phyloP scores from a whole-genome alignment of 2,888 invertebrate species.

The Leptarthrus brevirostris region DNA sequence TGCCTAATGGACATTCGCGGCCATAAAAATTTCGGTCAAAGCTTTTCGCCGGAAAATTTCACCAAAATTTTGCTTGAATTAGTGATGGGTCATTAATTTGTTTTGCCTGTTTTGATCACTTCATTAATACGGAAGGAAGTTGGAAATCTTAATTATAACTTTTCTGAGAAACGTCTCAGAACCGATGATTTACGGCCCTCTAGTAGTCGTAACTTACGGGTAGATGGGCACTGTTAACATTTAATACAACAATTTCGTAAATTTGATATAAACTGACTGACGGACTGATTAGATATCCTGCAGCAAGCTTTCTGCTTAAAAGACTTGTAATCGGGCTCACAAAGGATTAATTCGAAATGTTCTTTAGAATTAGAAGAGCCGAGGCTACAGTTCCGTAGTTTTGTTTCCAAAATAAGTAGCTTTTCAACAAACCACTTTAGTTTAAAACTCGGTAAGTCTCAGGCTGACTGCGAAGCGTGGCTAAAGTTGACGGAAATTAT shows the following conservation, averaged over 20 bases:
- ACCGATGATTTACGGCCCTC: background rate
- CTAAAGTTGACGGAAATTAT: too few species aligned
- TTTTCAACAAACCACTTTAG: slow-evolving; percentile 32
- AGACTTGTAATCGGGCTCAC: background rate
- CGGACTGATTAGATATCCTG: slow-evolving; percentile 1
- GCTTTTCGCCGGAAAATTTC: background rate
- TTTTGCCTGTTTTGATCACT: slow-evolving; percentile 33
- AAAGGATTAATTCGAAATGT: slow-evolving; percentile 1
- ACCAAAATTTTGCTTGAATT: background rate
- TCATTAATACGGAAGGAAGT: slow-evolving; percentile 17
- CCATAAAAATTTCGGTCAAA: slow-evolving; percentile 17
- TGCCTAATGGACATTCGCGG: background rate
- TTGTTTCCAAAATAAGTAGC: slow-evolving; percentile 18
- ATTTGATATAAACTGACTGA: too few species aligned
- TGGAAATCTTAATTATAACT: background rate
- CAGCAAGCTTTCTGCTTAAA: background rate
- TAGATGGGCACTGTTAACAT: too few species aligned
- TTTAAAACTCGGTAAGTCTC: slow-evolving; percentile 12
- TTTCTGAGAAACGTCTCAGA: background rate
- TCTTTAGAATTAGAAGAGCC: background rate
- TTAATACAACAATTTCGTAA: too few species aligned
- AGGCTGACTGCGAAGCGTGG: too few species aligned
- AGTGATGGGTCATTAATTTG: slow-evolving; percentile 25
- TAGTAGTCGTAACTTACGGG: background rate
- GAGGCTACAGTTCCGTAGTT: background rate